Conservation (phyloP, 2,797 vertebrate genomes). For the Clarias laeviceps region DNA sequence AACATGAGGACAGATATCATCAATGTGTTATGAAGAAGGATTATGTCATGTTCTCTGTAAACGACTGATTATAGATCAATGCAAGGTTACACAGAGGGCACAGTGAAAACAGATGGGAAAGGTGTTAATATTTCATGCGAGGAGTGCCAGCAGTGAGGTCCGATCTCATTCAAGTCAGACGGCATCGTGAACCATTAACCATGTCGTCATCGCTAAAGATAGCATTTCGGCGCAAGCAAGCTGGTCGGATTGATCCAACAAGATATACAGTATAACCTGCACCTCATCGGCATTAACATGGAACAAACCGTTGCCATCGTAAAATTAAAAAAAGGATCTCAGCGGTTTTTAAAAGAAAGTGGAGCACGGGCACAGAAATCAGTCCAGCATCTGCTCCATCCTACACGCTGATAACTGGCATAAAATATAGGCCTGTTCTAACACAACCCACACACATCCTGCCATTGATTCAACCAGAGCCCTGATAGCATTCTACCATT, state of each 20-base stretch:
- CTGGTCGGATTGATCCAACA: not conserved
- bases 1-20: not conserved
- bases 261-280: not conserved
- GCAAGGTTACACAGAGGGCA: constrained; percentile 1
- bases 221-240: not conserved
- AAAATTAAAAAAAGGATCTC: not conserved
- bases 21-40: not conserved
- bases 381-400: constrained; percentile 29
- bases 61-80: not conserved
- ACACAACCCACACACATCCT: constrained; percentile 54
- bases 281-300: not conserved
- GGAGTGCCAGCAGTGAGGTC: constrained; percentile 23
- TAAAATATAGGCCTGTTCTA: constrained; percentile 46
- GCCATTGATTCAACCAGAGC: constrained; percentile 45
- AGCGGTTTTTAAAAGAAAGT: constrained; percentile 16
- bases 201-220: constrained; percentile 14
- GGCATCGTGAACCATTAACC: not conserved
- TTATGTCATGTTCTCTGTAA: not conserved
- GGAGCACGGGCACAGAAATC: constrained; percentile 8
- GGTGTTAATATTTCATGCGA: constrained; percentile 50
- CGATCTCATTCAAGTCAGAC: constrained; percentile 23
- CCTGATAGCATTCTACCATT: constrained; percentile 42
- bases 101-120: constrained; percentile 17
- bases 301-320: not conserved
- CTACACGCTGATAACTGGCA: constrained; percentile 50